Conservation (phyloP, 2,888 invertebrate genomes). For the Erpobdella octoculata region DNA sequence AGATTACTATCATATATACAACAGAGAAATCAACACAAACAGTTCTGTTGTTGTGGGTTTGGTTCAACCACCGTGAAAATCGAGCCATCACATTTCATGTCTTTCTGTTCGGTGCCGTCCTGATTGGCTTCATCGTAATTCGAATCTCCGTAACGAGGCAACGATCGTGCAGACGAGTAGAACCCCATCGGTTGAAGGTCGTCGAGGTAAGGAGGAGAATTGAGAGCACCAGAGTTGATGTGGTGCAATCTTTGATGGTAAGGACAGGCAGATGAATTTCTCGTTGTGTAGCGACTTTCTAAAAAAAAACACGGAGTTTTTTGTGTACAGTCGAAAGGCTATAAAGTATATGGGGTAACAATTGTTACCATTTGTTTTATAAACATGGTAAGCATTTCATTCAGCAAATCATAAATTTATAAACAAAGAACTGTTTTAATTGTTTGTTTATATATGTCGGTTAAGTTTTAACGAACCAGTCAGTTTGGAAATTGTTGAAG, state of each 20-base stretch:
- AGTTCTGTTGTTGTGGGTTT: background rate
- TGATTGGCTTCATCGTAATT: background rate
- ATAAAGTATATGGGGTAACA: too few relatives aligned
- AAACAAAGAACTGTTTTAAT: too few relatives aligned
- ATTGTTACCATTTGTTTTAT: too few relatives aligned
- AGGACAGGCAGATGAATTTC: background rate
- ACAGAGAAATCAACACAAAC: conserved; percentile 10
- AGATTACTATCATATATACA: too few relatives aligned
- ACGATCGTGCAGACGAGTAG: background rate
- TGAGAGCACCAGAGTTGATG: background rate
- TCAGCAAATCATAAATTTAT: too few relatives aligned
- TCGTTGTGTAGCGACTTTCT: background rate
- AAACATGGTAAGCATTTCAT: too few relatives aligned
- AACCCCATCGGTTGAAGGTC: background rate
- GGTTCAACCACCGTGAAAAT: background rate
- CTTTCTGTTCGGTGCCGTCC: background rate
- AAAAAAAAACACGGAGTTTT: background rate
- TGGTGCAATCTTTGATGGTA: background rate
- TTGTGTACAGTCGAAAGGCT: background rate
- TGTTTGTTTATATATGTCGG: too few relatives aligned
- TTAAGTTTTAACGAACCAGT: too few relatives aligned
- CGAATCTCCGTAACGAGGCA: background rate
- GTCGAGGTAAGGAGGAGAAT: background rate
- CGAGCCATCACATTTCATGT: background rate
- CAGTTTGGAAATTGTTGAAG: too few relatives aligned